Evolutionary conservation across 2,797 vertebrate species (phyloP).

Genomic region (Mastacembelus armatus): DNA sequence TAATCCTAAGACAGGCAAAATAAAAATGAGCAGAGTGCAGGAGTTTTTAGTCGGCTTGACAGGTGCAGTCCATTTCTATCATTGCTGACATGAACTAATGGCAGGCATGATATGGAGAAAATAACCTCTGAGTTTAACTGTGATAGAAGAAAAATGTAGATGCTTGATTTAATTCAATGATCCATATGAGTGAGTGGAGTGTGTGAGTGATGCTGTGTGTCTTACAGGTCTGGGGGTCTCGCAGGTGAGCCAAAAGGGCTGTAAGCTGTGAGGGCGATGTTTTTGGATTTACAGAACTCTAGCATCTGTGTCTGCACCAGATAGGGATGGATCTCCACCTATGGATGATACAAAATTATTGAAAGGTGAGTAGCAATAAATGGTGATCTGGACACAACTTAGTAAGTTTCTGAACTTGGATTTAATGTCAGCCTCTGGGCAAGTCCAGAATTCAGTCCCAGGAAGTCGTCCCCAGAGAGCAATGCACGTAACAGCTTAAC

Average conservation of each 20-base stretch:
- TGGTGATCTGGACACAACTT: background rate
- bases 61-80: too few species aligned
- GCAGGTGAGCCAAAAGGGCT: conserved; percentile 83
- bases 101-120: too few species aligned
- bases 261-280: conserved; percentile 80
- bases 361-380: background rate
- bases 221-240: conserved; percentile 74
- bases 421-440: background rate
- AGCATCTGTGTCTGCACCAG: conserved; percentile 79
- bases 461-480: background rate
- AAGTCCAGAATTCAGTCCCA: background rate
- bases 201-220: background rate
- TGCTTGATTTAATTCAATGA: background rate
- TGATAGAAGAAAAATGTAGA: too few species aligned
- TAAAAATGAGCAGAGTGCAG: too few species aligned
- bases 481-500: too few species aligned
- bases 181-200: background rate
- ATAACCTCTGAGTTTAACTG: too few species aligned
- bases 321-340: conserved; percentile 87
- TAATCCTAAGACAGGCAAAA: conserved; percentile 46
- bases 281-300: conserved; percentile 79
- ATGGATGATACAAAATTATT: background rate
- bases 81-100: too few species aligned
- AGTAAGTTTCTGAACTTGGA: background rate
- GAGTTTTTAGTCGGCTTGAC: too few species aligned